Base-by-base conservation (phyloP, 1,140 invertebrate species). In the Heliconius hermathena region DNA sequence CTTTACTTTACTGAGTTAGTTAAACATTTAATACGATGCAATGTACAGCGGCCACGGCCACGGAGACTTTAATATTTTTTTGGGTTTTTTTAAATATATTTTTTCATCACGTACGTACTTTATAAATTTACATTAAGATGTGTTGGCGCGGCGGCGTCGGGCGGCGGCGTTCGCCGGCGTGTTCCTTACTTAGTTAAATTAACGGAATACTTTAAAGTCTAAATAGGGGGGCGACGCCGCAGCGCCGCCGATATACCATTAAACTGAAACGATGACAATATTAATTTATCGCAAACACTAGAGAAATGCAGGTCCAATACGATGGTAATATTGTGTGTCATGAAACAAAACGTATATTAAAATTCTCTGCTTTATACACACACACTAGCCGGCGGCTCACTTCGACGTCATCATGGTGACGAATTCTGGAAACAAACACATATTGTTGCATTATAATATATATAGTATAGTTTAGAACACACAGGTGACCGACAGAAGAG, bases 391-490 rank as follows among this genome's bases (percentile, higher is more conserved):
- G 90, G 85, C 89, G 88, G 91, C 96, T 97, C 98, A 99, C 97
- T 99, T 99, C 96, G 98, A 99, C 96, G 98, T 99, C 98, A 99
- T 99, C 98, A 99, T 99, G 96, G 98, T 99, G 96, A 99, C 98
- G 96, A 99, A 99, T 97, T 99, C 98, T 98, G 97, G 74, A 98
- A 97, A 91, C 95, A 95, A 93, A 95, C 18, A 90, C 92, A 92
- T 85, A 46, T 46, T 46, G 41, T 81, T 87, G 33, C 75, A 87
- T 91, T 87, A 92, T 8, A 22, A 57, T 22, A 57, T 22, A 57
- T 22, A 20, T 0, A 52, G 20, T 52, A 52, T 1, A 52, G 18
- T 52, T 20, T 8, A 74, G 74, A 20, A 71, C 78, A 82, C 81
- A 84, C 80, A 82, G 80, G 76, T 88, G 86, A 90, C 89, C 87